These are phyloP conservation scores for Crocuta crocuta DNA, from an alignment of 2,113 vertebrate genomes.

Conservation along the genomic window DNA sequence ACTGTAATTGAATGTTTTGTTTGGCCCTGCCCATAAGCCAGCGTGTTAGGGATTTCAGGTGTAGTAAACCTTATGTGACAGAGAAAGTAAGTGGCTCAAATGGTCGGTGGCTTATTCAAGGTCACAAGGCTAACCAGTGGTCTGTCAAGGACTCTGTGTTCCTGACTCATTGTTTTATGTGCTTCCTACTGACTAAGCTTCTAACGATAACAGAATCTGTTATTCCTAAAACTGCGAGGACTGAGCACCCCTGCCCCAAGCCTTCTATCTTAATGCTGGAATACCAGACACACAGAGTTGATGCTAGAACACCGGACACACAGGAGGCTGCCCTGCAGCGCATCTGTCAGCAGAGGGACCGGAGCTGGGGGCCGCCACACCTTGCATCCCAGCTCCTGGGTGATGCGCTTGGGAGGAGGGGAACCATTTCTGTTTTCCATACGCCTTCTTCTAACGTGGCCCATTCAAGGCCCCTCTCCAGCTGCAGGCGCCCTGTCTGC, in stretches of 20 bases:
- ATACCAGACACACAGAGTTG: too few species aligned
- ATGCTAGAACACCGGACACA: too few species aligned
- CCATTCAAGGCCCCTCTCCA: not conserved
- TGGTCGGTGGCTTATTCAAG: too few species aligned
- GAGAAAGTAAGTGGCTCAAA: not conserved
- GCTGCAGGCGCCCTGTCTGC: not conserved
- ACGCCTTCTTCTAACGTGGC: not conserved
- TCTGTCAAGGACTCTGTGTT: not conserved
- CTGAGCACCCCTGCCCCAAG: not conserved
- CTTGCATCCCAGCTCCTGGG: not conserved
- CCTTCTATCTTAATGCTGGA: not conserved
- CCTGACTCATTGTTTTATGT: not conserved
- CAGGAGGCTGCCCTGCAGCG: accelerated
- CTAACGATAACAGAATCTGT: not conserved
- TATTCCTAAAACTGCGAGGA: not conserved
- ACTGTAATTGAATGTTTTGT: not conserved
- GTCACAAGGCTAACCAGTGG: not conserved
- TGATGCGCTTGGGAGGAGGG: not conserved
- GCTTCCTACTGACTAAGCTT: not conserved
- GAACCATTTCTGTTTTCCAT: not conserved
- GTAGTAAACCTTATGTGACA: accelerated
- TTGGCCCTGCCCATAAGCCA: not conserved
- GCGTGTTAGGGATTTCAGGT: not conserved
- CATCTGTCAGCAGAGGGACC: accelerated
- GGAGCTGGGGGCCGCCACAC: accelerated